Base-by-base conservation (phyloP, 2,797 vertebrate species). In the Brachymystax lenok region DNA sequence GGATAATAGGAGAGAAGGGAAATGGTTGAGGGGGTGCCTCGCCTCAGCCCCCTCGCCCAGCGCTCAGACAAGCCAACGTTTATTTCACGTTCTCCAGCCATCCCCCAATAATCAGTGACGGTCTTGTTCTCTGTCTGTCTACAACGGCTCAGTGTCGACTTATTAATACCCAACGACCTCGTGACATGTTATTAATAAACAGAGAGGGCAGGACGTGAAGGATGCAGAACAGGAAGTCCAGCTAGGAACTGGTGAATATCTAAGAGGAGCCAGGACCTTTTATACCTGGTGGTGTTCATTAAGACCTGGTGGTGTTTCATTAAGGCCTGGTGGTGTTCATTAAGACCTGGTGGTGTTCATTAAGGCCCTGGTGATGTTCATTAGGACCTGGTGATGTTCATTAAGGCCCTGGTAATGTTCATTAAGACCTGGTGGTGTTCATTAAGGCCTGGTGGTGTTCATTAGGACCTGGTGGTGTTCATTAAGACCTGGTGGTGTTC, bases 161-260 rank as follows among this genome's bases (percentile, higher is more conserved):
- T 93, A 92, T 92, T 91, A 92, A 92, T 90, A 91, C 87, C 70
- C 61, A 70, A 74, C 85, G 33, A 17, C 21, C 69, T n/a, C n/a
- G n/a, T n/a, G n/a, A n/a, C n/a, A n/a, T n/a, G n/a, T n/a, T 88
- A 87, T 85, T 88, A 84, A 86, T 91, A 89, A 85, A 75, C 86
- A 82, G 89, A 88, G 84, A 81, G 85, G 17, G n/a, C 7, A 24
- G 85, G 88, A 75, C 82, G 84, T 81, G 80, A 72, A 82, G 84
- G 84, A 80, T 35, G 24, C 4, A 24, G 24, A 14, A 33, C 51
- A 21, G 27, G 16, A n/a, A 7, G 16, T 28, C 19, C 24, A 66
- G 21, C 13, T 28, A 28, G 5, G 6, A 30, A 40, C 46, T 51
- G 46, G 27, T 71, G 21, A 46, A 46, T 12, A 19, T 70, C 13